phyloP scores from a whole-genome alignment of 2,113 vertebrate genomes.

The Actenoides lindsayi region DNA sequence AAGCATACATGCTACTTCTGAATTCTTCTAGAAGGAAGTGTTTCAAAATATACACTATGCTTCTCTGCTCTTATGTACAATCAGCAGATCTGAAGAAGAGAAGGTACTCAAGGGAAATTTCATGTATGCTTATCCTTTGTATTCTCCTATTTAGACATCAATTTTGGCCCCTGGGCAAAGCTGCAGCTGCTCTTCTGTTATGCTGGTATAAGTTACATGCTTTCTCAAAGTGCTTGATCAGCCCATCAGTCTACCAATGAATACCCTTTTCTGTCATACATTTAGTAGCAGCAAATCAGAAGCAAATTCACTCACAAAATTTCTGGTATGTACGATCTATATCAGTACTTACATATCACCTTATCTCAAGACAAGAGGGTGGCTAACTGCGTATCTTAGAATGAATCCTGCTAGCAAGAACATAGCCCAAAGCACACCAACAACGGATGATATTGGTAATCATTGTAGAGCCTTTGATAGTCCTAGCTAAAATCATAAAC shows the following conservation, averaged over 20 bases:
- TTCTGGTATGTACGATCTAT: neutral
- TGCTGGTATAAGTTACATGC: neutral
- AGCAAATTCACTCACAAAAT: neutral
- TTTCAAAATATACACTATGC: neutral
- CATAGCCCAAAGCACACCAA: neutral
- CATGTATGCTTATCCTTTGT: neutral
- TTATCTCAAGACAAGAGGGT: neutral
- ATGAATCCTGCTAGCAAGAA: neutral
- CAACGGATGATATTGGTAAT: neutral
- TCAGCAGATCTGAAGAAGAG: neutral
- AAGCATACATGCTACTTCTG: neutral
- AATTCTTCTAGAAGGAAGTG: neutral
- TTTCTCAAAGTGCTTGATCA: neutral
- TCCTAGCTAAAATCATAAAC: neutral
- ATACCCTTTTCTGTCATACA: neutral
- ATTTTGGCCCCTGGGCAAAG: neutral
- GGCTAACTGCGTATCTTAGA: neutral
- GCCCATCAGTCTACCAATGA: neutral
- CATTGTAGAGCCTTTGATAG: neutral
- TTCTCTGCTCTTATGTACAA: neutral
- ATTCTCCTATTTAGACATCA: neutral
- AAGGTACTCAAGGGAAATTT: neutral
- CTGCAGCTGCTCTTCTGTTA: neutral
- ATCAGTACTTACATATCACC: neutral
- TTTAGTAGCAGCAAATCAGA: neutral